phyloP scores from a whole-genome alignment of 2,797 vertebrate species.

The Argya squamiceps region DNA sequence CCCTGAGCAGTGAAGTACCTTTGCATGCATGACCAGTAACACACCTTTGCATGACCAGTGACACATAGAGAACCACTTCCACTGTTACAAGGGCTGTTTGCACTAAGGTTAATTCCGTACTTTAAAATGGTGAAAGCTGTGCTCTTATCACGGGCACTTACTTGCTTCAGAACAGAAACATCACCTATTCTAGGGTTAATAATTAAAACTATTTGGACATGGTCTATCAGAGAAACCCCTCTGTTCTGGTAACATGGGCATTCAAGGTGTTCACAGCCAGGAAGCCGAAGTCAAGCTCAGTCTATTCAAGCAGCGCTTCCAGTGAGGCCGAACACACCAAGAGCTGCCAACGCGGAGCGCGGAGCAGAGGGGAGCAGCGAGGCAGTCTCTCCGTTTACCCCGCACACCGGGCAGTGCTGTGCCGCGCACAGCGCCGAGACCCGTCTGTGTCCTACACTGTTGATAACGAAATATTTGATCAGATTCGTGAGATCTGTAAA shows the following conservation, averaged over 20 bases:
- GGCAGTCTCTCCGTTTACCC: background rate
- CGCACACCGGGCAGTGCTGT: background rate
- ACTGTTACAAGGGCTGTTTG: background rate
- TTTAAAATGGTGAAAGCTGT: background rate
- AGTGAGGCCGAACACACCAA: background rate
- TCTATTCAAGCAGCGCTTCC: background rate
- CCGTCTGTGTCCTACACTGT: rapidly evolving
- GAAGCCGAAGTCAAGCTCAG: background rate
- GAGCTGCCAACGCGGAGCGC: rapidly evolving
- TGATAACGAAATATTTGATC: background rate
- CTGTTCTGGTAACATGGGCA: too few species aligned
- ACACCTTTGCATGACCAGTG: background rate
- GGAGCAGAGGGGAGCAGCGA: rapidly evolving
- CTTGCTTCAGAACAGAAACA: background rate
- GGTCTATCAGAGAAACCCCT: background rate
- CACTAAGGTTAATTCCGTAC: background rate
- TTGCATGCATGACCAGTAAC: background rate
- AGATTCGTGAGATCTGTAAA: background rate
- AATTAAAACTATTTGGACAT: background rate
- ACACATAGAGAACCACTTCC: background rate
- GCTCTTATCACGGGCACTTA: background rate
- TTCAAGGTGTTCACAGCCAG: background rate
- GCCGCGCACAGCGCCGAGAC: background rate
- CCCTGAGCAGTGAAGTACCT: background rate
- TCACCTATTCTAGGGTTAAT: background rate